Evolutionary conservation across 2,797 vertebrate genomes (phyloP), one percentile per base, ranked within the genome.

Genomic region (Hemitrygon akajei): DNA sequence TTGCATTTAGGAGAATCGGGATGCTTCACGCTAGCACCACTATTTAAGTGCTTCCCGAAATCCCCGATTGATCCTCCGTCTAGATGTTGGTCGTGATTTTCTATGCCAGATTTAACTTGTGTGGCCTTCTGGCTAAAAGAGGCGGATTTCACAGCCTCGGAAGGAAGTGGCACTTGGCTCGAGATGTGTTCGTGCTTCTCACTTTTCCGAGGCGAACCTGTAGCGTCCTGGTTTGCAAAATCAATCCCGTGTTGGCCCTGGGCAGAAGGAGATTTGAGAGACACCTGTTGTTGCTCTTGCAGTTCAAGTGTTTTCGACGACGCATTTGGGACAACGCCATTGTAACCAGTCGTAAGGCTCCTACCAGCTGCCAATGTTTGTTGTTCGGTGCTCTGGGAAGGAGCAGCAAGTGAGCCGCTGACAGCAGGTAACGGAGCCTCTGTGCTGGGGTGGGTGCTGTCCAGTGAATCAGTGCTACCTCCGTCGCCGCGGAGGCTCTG

Each of bases 361-460:
- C 95, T 96, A 87, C 97, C 96, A 0, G 96, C 94, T 30, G 94
- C 0, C 0, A 94, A 93, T 0, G 94, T 96, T 87, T 96, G 95
- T 11, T 97, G 97, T 94, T 99, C 98, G 0, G 96, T 96, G 89
- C 97, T 98, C 96, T 99, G 98, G 94, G 99, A 99, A 30, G 99
- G 98, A 12, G 98, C 98, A 0, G 98, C 99, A 95, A 99, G 98
- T 95, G 99, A 98, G 86, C 63, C 3, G 95, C 98, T 99, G 95
- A 99, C 99, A 0, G 99, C 99, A 6, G 99, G 98, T 47, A 98
- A 99, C 91, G 98, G 97, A 0, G 98, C 98, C 95, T 99, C 99
- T 0, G 98, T 98, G 94, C 98, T 96, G 94, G 99, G 98, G 96
- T 98, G 99, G 93, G 99, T 97, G 16, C 98, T 99, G 95, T 99